Base-by-base conservation (phyloP, 2,797 vertebrate species). In the Chloroceryle amazona region DNA sequence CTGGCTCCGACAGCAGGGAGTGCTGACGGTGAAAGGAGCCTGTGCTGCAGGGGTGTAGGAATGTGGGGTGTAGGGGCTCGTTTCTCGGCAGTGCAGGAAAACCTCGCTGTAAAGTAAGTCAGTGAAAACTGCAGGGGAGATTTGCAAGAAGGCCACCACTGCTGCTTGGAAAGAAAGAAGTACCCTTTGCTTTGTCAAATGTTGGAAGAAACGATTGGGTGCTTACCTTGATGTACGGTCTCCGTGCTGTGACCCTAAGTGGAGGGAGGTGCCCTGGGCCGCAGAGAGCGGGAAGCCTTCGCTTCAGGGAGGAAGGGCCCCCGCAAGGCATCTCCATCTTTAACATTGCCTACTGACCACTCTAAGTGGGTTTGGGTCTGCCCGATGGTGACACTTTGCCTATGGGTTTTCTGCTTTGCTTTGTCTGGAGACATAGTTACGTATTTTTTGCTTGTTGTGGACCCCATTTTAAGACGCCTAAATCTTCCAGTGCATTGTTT, bases 1-100 rank as follows among this genome's bases (percentile, higher is more conserved):
- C 58, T 4, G 35, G 93, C 78, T 73, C 9, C 60, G 67, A 37
- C 7, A 66, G 74, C 28, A 54, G n/a, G 35, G 52, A 62, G 49
- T 3, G 44, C 7, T 35, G 19, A 11, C 5, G 1, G 6, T 1
- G 2, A 1, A 54, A 76, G 72, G 0, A 33, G 66, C 29, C 71
- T 29, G 25, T 14, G 31, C 60, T 8, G 3, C 1, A 18, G n/a
- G 10, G 42, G n/a, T 51, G 51, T 5, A 76, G 28, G 8, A 62
- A 55, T 1, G 10, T 25, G 41, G 63, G 75, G 20, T 4, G 2
- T 0, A 13, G 8, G 13, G 52, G 16, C 54, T 75, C 1, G 0
- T 10, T 29, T 44, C 55, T 81, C 35, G n/a, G 66, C 33, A 41
- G 37, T 8, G 31, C 0, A 5, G 58, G 33, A 51, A 58, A 60